phyloP scores from a whole-genome alignment of 2,797 vertebrate species.

The Salarias fasciatus region DNA sequence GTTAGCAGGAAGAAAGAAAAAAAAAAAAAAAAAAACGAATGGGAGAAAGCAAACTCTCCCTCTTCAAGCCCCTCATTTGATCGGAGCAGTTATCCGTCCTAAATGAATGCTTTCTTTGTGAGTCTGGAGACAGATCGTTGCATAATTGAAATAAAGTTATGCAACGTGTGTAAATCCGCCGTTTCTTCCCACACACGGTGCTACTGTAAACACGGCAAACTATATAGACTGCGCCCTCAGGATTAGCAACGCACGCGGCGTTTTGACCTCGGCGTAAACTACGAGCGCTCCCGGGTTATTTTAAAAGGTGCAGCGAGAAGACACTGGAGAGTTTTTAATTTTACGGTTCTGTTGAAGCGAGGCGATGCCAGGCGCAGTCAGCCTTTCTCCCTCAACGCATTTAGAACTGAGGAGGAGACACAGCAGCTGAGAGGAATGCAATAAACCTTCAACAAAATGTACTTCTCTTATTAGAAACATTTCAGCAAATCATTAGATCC shows the following conservation, averaged over 20 bases:
- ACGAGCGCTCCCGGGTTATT: background rate
- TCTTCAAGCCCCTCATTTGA: slow-evolving; percentile 39
- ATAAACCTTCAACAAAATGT: slow-evolving; percentile 11
- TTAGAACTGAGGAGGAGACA: slow-evolving; percentile 3
- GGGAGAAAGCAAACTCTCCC: background rate
- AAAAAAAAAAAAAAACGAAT: too few species aligned
- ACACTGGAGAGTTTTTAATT: slow-evolving; percentile 8
- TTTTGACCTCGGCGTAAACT: slow-evolving; percentile 36
- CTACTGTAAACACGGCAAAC: slow-evolving; percentile 12
- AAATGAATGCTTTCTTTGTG: slow-evolving; percentile 51
- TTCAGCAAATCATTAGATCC: slow-evolving; percentile 1
- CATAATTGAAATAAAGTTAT: slow-evolving; percentile 39
- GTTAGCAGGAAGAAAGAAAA: slow-evolving; percentile 25
- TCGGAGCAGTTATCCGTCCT: slow-evolving; percentile 28
- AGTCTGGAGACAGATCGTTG: slow-evolving; percentile 36
- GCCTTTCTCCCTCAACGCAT: background rate
- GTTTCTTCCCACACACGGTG: slow-evolving; percentile 47
- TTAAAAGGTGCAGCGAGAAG: slow-evolving; percentile 3
- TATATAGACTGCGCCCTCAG: slow-evolving; percentile 7
- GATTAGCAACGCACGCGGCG: slow-evolving; percentile 6
- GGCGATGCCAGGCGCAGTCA: background rate
- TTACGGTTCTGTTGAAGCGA: slow-evolving; percentile 9
- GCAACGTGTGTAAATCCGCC: slow-evolving; percentile 29
- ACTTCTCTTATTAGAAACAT: slow-evolving; percentile 2
- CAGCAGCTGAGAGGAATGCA: background rate